Evolutionary conservation across 2,113 vertebrate species (phyloP).

Genomic region (Gallinago media): DNA sequence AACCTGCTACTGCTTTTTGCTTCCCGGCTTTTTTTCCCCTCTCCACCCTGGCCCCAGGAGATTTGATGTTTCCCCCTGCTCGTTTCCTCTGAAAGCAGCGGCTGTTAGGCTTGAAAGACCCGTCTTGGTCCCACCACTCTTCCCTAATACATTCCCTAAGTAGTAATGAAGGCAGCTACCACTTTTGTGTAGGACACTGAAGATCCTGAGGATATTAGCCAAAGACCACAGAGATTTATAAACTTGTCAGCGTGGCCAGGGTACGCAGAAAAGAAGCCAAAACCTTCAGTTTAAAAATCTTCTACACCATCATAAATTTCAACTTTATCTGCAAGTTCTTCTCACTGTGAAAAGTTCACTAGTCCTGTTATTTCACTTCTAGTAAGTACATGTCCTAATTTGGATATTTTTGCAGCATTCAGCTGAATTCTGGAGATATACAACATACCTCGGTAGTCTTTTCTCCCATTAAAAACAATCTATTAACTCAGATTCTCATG

Average conservation of each 20-base stretch:
- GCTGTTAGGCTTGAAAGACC: neutral
- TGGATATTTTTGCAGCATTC: conserved; percentile 58
- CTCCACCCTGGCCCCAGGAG: neutral
- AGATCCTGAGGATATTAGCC: neutral
- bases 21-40: neutral
- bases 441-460: neutral
- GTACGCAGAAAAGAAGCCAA: neutral
- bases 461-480: neutral
- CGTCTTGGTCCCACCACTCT: neutral
- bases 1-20: neutral
- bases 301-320: neutral
- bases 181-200: neutral
- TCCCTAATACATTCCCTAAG: neutral
- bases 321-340: conserved; percentile 15
- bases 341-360: neutral
- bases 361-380: neutral
- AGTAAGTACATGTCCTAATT: conserved; percentile 54
- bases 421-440: conserved; percentile 57
- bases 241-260: neutral
- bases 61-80: neutral
- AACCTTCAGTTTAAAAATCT: conserved; percentile 3
- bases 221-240: neutral
- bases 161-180: conserved; percentile 18
- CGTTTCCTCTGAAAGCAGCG: neutral
- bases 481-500: neutral